Evolutionary conservation across 2,113 vertebrate genomes (phyloP).

Genomic region (Megaceryle torquata): DNA sequence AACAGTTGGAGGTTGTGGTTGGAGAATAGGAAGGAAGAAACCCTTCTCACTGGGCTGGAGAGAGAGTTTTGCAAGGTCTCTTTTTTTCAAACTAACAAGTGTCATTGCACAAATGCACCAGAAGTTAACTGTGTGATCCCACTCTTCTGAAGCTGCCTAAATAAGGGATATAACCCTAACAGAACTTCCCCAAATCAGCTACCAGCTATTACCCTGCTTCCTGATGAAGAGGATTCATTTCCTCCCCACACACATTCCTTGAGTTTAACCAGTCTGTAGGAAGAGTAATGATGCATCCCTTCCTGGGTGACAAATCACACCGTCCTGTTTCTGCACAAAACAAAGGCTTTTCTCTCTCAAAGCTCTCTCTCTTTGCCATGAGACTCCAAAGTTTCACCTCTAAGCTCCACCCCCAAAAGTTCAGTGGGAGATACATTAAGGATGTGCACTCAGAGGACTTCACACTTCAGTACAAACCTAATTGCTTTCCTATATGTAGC

Average conservation of each 20-base stretch:
- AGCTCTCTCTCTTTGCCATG: rapidly evolving
- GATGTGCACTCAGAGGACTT: neutral
- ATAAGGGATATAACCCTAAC: rapidly evolving
- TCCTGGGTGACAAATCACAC: neutral
- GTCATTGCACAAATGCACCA: neutral
- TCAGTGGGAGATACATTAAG: neutral
- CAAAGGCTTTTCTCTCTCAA: neutral
- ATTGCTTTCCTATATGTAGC: neutral
- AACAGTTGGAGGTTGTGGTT: neutral
- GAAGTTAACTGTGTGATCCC: neutral
- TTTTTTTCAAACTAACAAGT: neutral
- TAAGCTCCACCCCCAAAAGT: neutral
- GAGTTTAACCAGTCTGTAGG: neutral
- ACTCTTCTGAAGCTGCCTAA: neutral
- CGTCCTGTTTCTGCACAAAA: neutral
- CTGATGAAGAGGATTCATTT: neutral
- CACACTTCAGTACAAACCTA: neutral
- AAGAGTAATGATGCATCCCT: neutral
- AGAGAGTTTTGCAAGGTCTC: neutral
- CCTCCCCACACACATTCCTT: neutral
- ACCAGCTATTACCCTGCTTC: neutral
- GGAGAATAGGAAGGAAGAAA: neutral
- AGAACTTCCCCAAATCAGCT: neutral
- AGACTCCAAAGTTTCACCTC: neutral
- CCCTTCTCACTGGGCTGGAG: neutral